phyloP scores from a whole-genome alignment of 2,113 vertebrate genomes.

The Strix uralensis region DNA sequence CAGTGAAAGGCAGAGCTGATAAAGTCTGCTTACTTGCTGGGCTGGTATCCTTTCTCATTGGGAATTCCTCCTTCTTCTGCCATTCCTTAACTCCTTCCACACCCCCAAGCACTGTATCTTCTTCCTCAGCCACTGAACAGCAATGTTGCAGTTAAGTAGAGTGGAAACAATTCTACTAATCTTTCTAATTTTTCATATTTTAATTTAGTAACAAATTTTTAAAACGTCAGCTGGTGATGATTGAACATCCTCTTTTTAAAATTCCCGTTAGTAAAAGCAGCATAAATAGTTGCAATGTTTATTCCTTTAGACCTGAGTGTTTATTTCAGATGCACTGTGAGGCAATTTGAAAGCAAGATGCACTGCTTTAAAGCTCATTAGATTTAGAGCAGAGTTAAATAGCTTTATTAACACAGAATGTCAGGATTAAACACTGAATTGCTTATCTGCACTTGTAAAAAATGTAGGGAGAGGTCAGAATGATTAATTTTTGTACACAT shows the following conservation, averaged over 20 bases:
- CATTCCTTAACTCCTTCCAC: neutral
- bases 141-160: neutral
- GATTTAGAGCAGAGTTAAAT: neutral
- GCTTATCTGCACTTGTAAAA: neutral
- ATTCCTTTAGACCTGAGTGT: neutral
- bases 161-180: neutral
- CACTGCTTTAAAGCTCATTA: neutral
- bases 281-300: neutral
- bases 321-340: neutral
- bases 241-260: neutral
- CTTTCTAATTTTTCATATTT: neutral
- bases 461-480: neutral
- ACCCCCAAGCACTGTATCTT: accelerated
- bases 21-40: neutral
- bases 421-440: neutral
- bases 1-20: neutral
- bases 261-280: neutral
- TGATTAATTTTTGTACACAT: neutral
- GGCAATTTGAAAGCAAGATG: neutral
- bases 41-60: neutral
- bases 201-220: neutral
- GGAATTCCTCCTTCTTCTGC: neutral
- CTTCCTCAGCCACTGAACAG: neutral
- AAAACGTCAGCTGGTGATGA: neutral
- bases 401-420: neutral